phyloP scores from a whole-genome alignment of 1,140 invertebrate species.

The Drosophila pandora region DNA sequence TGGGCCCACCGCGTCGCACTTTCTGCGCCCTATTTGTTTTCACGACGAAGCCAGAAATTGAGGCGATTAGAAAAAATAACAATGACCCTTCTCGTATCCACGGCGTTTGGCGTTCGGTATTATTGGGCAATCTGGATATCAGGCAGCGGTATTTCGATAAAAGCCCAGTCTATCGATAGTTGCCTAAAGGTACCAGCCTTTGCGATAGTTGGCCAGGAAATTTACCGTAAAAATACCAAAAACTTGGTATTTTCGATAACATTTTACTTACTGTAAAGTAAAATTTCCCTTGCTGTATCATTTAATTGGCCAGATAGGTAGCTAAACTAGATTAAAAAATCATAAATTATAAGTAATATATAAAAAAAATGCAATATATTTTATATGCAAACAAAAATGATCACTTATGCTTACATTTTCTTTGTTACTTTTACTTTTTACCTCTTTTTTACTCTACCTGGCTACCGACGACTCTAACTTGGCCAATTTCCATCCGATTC shows the following conservation, averaged over 20 bases:
- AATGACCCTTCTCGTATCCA: conserved; percentile 5
- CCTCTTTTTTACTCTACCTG: too few species aligned
- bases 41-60: background rate
- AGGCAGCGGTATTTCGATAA: background rate
- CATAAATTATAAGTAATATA: too few species aligned
- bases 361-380: too few species aligned
- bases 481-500: too few species aligned
- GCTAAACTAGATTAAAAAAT: too few species aligned
- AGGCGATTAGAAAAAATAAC: conserved; percentile 4
- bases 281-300: too few species aligned
- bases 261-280: too few species aligned
- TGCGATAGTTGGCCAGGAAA: background rate
- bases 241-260: background rate
- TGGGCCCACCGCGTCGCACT: background rate
- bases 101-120: background rate
- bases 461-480: too few species aligned
- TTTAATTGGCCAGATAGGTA: too few species aligned
- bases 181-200: background rate
- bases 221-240: conserved; percentile 1
- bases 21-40: background rate
- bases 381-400: too few species aligned
- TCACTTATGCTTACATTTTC: too few species aligned
- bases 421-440: too few species aligned
- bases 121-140: conserved; percentile 4
- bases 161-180: background rate